A percentile compares a stretch with the other conserved stretches of the same genome.
Conservation (phyloP, 2,113 vertebrate species). For the Prionailurus viverrinus region DNA sequence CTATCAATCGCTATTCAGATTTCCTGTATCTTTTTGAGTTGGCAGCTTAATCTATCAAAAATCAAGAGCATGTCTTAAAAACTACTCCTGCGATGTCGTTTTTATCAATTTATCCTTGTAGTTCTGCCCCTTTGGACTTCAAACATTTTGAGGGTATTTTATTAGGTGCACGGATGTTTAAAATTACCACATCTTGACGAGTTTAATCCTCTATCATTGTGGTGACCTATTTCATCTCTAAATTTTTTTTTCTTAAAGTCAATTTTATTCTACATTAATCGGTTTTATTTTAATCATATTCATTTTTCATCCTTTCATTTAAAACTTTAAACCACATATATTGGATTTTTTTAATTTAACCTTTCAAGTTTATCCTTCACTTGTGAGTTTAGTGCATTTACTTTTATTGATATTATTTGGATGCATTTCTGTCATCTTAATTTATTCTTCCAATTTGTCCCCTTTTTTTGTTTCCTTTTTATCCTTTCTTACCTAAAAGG, state of each 20-base stretch:
- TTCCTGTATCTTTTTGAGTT: neutral
- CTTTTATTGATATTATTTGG: neutral
- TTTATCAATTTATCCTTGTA: neutral
- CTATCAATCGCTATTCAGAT: neutral
- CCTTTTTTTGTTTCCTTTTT: neutral
- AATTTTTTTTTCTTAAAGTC: neutral
- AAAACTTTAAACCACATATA: neutral
- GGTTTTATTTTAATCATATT: neutral
- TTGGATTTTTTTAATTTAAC: neutral
- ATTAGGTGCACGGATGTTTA: neutral
- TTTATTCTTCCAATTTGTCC: neutral
- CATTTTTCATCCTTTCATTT: neutral
- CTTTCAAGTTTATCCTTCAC: neutral
- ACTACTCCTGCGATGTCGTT: neutral
- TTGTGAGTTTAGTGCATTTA: neutral
- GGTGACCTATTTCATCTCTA: neutral
- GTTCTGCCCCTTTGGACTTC: neutral
- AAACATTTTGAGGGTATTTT: slow-evolving; percentile 14
- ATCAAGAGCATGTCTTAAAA: neutral
- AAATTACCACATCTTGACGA: neutral
- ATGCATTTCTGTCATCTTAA: neutral
- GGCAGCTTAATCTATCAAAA: neutral
- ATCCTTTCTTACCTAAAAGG: neutral
- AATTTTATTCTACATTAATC: neutral
- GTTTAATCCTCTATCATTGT: neutral